A percentile compares a stretch with the other conserved stretches of the same genome.
phyloP scores from a whole-genome alignment of 2,797 vertebrate species.

The Anas bernieri region DNA sequence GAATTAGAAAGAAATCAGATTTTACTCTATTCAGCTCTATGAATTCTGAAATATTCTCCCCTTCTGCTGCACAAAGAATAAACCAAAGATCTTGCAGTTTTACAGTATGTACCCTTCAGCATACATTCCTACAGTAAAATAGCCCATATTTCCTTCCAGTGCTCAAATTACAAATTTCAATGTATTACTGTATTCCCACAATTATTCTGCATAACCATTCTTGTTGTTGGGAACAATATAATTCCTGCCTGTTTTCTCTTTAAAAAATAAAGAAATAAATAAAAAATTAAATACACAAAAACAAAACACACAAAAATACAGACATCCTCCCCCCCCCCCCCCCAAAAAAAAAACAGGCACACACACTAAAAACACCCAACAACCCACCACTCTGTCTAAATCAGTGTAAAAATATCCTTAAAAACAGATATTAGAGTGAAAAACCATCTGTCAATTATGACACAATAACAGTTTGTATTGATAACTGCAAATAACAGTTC shows the following conservation, averaged over 20 bases:
- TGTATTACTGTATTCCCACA: neutral
- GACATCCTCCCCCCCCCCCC: no score
- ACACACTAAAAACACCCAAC: neutral
- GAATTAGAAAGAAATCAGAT: neutral
- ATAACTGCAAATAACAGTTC: slow-evolving; percentile 70
- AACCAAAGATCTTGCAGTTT: neutral
- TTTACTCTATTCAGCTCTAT: neutral
- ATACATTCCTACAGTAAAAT: neutral
- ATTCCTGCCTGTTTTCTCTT: neutral
- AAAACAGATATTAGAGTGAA: slow-evolving; percentile 73
- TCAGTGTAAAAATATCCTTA: slow-evolving; percentile 71
- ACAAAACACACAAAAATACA: neutral
- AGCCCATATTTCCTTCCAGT: neutral
- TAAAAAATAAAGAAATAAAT: neutral
- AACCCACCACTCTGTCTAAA: slow-evolving; percentile 46
- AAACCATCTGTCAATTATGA: slow-evolving; percentile 74
- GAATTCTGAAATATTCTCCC: neutral
- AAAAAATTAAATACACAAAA: no score
- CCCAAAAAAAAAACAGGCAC: neutral
- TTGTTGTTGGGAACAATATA: neutral
- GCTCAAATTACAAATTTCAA: neutral
- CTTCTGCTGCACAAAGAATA: neutral
- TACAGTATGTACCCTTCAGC: neutral
- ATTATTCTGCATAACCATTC: neutral
- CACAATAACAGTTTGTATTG: slow-evolving; percentile 76